These are phyloP conservation scores for Drosophila falleni DNA, from an alignment of 2,888 invertebrate genomes.

Conservation along the genomic window DNA sequence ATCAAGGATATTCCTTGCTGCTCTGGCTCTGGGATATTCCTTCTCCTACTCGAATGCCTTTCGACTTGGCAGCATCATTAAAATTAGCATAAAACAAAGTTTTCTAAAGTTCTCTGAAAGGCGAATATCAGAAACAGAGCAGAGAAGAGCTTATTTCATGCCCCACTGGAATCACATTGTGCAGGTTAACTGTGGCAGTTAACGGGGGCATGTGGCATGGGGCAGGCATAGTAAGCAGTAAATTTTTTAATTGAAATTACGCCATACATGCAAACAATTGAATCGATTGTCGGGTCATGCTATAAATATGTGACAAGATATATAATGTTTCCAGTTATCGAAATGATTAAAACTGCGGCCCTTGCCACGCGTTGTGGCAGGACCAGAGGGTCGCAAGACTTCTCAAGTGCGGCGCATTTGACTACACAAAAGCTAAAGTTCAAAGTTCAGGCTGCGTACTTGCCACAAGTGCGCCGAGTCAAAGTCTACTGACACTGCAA, in stretches of 20 bases:
- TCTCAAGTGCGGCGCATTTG: background rate
- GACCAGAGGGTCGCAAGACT: background rate
- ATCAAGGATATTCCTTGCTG: background rate
- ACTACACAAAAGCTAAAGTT: slow-evolving; percentile 41
- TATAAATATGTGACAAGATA: slow-evolving; percentile 11
- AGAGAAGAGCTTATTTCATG: slow-evolving; percentile 48
- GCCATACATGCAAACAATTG: slow-evolving; percentile 20
- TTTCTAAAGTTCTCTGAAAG: slow-evolving; percentile 21
- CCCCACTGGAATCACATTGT: slow-evolving; percentile 26
- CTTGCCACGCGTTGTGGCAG: slow-evolving; percentile 23
- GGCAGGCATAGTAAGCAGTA: slow-evolving; percentile 12
- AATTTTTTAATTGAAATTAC: slow-evolving; percentile 20
- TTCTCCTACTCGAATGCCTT: slow-evolving; percentile 1
- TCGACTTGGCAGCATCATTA: slow-evolving; percentile 53
- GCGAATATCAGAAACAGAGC: slow-evolving; percentile 14
- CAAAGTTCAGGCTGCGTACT: slow-evolving; percentile 69
- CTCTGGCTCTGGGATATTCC: background rate
- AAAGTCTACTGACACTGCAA: slow-evolving; percentile 61
- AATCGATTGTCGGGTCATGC: background rate
- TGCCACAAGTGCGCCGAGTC: slow-evolving; percentile 57
- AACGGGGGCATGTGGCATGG: slow-evolving; percentile 2
- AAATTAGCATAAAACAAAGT: slow-evolving; percentile 45
- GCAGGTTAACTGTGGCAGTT: background rate
- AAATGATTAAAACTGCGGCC: slow-evolving; percentile 60
- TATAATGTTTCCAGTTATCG: slow-evolving; percentile 14